Conservation (phyloP, 2,888 invertebrate genomes). For the Octonoba sinensis region DNA sequence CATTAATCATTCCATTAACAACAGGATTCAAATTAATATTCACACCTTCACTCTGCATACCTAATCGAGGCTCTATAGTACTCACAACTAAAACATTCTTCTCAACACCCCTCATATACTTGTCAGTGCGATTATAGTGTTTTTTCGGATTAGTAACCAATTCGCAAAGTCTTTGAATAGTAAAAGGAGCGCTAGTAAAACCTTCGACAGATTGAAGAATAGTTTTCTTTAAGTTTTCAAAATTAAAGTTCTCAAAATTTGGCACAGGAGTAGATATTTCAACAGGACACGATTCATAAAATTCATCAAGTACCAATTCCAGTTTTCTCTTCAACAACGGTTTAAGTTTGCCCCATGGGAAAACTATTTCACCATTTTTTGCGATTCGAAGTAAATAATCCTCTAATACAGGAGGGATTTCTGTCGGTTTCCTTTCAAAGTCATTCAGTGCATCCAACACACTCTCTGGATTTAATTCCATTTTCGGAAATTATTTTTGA, state of each 20-base stretch:
- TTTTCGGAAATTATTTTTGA: not conserved
- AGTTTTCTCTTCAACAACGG: slow-evolving; percentile 52
- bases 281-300: slow-evolving; percentile 38
- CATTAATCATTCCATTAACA: slow-evolving; percentile 45
- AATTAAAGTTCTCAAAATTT: slow-evolving; percentile 55
- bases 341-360: slow-evolving; percentile 55
- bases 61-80: slow-evolving; percentile 60
- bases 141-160: slow-evolving; percentile 89
- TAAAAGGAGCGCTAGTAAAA: slow-evolving; percentile 89
- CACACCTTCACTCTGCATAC: slow-evolving; percentile 28
- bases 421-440: slow-evolving; percentile 79
- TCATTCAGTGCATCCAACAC: slow-evolving; percentile 66
- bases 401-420: slow-evolving; percentile 89
- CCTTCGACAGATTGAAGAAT: slow-evolving; percentile 52
- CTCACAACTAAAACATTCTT: slow-evolving; percentile 74
- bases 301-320: slow-evolving; percentile 52
- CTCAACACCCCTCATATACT: slow-evolving; percentile 96
- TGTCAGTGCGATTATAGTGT: slow-evolving; percentile 95
- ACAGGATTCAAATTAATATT: slow-evolving; percentile 39
- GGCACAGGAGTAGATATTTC: slow-evolving; percentile 40
- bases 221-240: slow-evolving; percentile 42
- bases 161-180: slow-evolving; percentile 95
- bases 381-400: slow-evolving; percentile 91
- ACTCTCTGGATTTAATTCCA: slow-evolving; percentile 54
- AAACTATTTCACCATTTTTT: slow-evolving; percentile 90